Base-by-base conservation (phyloP, 2,888 invertebrate species). In the Torymus aiolomorphi region DNA sequence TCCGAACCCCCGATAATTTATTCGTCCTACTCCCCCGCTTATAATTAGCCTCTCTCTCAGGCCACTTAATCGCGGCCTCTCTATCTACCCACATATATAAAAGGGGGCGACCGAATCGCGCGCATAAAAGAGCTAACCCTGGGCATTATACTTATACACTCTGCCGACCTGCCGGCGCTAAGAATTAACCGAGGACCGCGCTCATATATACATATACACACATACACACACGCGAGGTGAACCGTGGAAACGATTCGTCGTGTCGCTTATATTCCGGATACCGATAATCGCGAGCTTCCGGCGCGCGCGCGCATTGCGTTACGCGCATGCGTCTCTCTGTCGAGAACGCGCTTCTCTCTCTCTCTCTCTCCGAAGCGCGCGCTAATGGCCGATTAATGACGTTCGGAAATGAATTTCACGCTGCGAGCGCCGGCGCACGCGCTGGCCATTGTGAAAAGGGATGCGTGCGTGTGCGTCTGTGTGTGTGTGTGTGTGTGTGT, bases 191-290 rank as follows among this genome's bases (percentile, higher is more conserved):
- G 42, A 42, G 8, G 42, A 42, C 42, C 42, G 8, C 42, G 42
- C 5, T 42, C 8, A 42, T 42, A 42, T 42, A 31, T 31, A 31
- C 3, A 31, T 5, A 31, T 31, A 31, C 5, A 42, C 42, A 8
- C 8, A 42, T 42, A 42, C 8, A 42, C 82, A 42, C 42, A 42
- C 82, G 81, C 80, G 85, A 86, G 84, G 84, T 88, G 89, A 88
- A 90, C 87, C 90, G 89, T 90, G 89, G 88, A 89, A 88, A 88
- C 87, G 88, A 83, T 86, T 88, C 89, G 87, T 88, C 88, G 88
- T 89, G 89, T 88, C 85, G 84, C 49, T 20, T 57, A 67, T 86
- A 86, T 86, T 86, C 87, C 88, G 88, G 87, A 87, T 88, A 88
- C 85, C 85, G 87, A 82, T 90, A 90, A 90, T 90, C 87, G 89